phyloP scores from a whole-genome alignment of 2,888 invertebrate species.

The Polydrusus pterygomalis region DNA sequence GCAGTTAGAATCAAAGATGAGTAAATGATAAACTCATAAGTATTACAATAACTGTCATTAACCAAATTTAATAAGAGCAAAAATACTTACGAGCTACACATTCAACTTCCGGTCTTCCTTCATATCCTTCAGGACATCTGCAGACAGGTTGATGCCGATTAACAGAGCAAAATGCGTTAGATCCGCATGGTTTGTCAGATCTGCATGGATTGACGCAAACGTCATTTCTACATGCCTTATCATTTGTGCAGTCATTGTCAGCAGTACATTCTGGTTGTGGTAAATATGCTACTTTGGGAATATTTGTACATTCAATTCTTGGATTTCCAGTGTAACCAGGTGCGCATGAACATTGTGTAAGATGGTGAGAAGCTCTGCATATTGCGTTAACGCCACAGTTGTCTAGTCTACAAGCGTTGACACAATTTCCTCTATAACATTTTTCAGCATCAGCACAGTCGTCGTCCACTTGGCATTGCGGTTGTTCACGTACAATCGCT shows the following conservation, averaged over 20 bases:
- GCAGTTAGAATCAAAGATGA: background rate
- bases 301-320: constrained; percentile 82
- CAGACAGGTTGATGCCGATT: constrained; percentile 85
- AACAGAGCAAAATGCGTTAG: constrained; percentile 88
- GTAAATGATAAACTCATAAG: background rate
- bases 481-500: constrained; percentile 68
- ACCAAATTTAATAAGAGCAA: background rate
- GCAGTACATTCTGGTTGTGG: constrained; percentile 81
- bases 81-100: constrained; percentile 87
- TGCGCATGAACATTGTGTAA: constrained; percentile 86
- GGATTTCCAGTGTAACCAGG: constrained; percentile 86
- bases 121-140: constrained; percentile 86
- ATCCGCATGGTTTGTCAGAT: constrained; percentile 81
- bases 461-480: constrained; percentile 81
- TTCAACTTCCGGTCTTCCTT: constrained; percentile 81
- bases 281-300: constrained; percentile 67
- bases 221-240: constrained; percentile 85
- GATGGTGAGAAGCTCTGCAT: constrained; percentile 85
- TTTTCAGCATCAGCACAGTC: constrained; percentile 85
- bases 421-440: constrained; percentile 84
- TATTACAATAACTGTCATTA: background rate
- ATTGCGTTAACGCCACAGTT: constrained; percentile 89
- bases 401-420: constrained; percentile 86
- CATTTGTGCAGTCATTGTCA: constrained; percentile 85
- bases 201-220: constrained; percentile 87